Evolutionary conservation across 2,888 invertebrate species (phyloP), one percentile per base, ranked within the genome.

Genomic region (Ophion slaviceki): DNA sequence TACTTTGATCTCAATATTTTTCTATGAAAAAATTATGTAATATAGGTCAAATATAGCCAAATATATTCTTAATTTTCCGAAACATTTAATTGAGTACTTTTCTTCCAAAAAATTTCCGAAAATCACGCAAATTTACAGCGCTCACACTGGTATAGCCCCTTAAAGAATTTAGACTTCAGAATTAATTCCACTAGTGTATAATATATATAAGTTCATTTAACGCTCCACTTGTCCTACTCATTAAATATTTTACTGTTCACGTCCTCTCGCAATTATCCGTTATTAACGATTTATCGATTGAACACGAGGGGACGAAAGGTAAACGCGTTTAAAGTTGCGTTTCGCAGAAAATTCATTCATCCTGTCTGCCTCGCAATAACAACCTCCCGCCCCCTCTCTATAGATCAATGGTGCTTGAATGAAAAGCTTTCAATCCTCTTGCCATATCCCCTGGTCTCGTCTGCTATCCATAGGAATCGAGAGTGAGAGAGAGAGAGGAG

Each of bases 361-460:
- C 70, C 8, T 53, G 17, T 47, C 62, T 5, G 28, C 14, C 20
- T 40, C 61, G 59, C 61, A n/a, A 45, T 75, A 28, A 53, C 53
- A 53, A 53, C 53, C 11, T 20, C 47, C 11, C 62, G 47, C n/a
- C 62, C 45, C 53, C 17, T 53, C 20, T n/a, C 66, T 17, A n/a
- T 59, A 53, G 40, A 47, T 47, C 32, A 28, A 78, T 79, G 45
- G 40, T 66, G 40, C 80, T 36, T 66, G 59, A 74, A 59, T 67
- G 72, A 74, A 80, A 64, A 59, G 74, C 57, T 80, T 67, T 79
- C 80, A 61, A 80, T 80, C 74, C 74, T 72, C 80, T 72, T 28
- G 57, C 53, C 40, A 40, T 74, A 24, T 36, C 45, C 20, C 57
- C 14, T 2, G 24, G 28, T n/a, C 24, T 47, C 24, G n/a, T 67